phyloP scores from a whole-genome alignment of 1,140 invertebrate genomes.

The Nixonia krombeini region DNA sequence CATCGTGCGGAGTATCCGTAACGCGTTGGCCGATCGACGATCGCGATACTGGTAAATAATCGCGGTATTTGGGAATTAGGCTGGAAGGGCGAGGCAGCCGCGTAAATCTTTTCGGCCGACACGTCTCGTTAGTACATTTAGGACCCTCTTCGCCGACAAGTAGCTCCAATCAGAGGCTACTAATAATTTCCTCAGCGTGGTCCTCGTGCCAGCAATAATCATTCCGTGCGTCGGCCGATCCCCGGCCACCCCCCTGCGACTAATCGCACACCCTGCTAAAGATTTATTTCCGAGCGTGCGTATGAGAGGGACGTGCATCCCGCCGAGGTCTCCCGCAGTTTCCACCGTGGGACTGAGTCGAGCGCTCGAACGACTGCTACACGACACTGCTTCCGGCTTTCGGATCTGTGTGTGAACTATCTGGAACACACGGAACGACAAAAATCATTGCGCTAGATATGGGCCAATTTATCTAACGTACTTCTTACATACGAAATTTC shows the following conservation, averaged over 20 bases:
- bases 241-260: slow-evolving; percentile 57
- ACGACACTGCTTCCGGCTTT: slow-evolving; percentile 53
- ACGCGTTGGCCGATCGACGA: slow-evolving; percentile 17
- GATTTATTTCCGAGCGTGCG: slow-evolving; percentile 66
- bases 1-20: no score
- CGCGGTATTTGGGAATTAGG: slow-evolving; percentile 21
- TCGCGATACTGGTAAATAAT: slow-evolving; percentile 20
- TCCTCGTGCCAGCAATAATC: slow-evolving; percentile 62
- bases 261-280: slow-evolving; percentile 68
- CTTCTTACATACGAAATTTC: no score
- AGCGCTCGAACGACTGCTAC: slow-evolving; percentile 52
- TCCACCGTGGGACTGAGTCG: slow-evolving; percentile 67
- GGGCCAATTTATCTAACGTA: no score
- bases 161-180: slow-evolving; percentile 63
- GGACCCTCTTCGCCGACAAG: slow-evolving; percentile 53
- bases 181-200: slow-evolving; percentile 64
- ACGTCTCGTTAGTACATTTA: slow-evolving; percentile 59
- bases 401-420: slow-evolving; percentile 58
- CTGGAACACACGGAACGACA: slow-evolving; percentile 29
- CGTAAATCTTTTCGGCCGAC: slow-evolving; percentile 53
- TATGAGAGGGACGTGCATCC: slow-evolving; percentile 58
- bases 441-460: no score
- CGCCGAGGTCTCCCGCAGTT: slow-evolving; percentile 65
- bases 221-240: slow-evolving; percentile 53
- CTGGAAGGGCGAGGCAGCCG: slow-evolving; percentile 14